A percentile compares a stretch with the other conserved stretches of the same genome.
These are phyloP conservation scores for Nerophis ophidion DNA, from an alignment of 2,113 vertebrate genomes.

Conservation along the genomic window DNA sequence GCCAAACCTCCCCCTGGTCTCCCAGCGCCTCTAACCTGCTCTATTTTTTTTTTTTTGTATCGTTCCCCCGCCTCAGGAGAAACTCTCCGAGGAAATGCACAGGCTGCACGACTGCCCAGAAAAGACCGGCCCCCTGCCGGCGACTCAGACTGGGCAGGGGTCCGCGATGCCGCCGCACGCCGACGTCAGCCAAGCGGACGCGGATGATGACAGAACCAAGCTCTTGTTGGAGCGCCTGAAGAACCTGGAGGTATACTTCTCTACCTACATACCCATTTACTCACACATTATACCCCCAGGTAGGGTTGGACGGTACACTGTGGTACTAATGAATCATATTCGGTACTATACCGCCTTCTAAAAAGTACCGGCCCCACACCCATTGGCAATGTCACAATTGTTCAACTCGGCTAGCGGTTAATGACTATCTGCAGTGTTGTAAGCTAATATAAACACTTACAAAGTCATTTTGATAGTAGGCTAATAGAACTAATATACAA, in stretches of 20 bases:
- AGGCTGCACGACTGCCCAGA: constrained; percentile 65
- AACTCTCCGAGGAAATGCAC: constrained; percentile 76
- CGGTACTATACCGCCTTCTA: too few relatives aligned
- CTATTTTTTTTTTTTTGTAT: too few relatives aligned
- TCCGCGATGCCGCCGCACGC: constrained; percentile 24
- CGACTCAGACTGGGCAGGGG: constrained; percentile 46
- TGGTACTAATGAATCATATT: too few relatives aligned
- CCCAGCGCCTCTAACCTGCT: constrained; percentile 4
- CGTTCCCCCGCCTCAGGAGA: constrained; percentile 69
- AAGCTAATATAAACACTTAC: too few relatives aligned
- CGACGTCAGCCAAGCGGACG: constrained; percentile 66
- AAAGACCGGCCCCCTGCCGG: constrained; percentile 41
- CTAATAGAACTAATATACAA: too few relatives aligned
- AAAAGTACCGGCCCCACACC: too few relatives aligned
- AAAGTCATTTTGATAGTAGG: too few relatives aligned
- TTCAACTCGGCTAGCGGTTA: too few relatives aligned
- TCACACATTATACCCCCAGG: not conserved
- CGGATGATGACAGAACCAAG: constrained; percentile 74
- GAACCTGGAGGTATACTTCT: constrained; percentile 77
- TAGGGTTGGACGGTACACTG: too few relatives aligned
- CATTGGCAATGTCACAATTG: too few relatives aligned
- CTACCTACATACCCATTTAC: not conserved
- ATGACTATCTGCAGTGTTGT: too few relatives aligned
- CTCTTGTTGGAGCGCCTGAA: constrained; percentile 79
- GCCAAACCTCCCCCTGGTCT: constrained; percentile 1